phyloP scores from a whole-genome alignment of 1,140 invertebrate genomes.

The Hormaphis cornu region DNA sequence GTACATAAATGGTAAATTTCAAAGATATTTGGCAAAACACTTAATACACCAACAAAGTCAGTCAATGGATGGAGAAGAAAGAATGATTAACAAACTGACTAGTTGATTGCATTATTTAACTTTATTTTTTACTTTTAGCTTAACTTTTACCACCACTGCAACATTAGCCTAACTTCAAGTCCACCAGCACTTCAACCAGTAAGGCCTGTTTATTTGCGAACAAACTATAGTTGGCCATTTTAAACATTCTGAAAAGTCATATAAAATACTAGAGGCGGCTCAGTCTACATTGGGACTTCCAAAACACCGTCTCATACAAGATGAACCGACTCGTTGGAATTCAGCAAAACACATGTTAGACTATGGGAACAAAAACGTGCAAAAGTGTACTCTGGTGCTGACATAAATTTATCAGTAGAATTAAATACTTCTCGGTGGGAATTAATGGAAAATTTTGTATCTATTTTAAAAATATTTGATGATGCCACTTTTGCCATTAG shows the following conservation, averaged over 20 bases:
- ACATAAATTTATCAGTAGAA: neutral
- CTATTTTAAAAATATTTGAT: no score
- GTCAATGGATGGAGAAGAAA: constrained; percentile 95
- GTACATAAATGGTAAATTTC: constrained; percentile 97
- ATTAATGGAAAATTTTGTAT: no score
- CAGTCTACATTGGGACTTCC: neutral
- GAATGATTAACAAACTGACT: constrained; percentile 94
- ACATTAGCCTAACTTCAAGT: no score
- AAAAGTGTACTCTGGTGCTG: neutral
- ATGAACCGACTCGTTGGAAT: neutral
- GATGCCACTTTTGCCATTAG: neutral
- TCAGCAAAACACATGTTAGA: neutral
- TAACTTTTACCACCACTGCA: no score
- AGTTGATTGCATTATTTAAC: neutral
- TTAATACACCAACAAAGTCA: constrained; percentile 90
- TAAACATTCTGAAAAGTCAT: neutral
- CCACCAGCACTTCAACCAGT: no score
- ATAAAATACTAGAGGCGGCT: neutral
- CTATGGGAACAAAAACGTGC: neutral
- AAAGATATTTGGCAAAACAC: constrained; percentile 77
- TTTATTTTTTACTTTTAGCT: neutral
- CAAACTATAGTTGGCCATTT: neutral
- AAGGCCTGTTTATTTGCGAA: no score
- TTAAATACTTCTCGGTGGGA: neutral
- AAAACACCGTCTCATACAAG: neutral